A percentile compares a stretch with the other conserved stretches of the same genome.
These are phyloP conservation scores for Misgurnus mizolepis DNA, from an alignment of 2,113 vertebrate species.

Conservation along the genomic window DNA sequence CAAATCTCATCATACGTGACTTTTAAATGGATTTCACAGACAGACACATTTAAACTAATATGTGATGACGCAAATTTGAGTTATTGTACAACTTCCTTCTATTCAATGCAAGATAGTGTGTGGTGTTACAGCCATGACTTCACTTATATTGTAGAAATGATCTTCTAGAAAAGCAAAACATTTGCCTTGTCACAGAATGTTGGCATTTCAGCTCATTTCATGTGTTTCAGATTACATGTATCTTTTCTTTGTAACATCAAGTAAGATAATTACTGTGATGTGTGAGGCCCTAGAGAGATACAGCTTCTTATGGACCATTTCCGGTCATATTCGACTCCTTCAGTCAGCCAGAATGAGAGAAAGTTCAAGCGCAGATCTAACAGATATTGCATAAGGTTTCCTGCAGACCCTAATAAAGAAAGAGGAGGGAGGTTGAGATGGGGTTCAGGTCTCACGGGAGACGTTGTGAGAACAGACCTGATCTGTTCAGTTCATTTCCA, in stretches of 20 bases:
- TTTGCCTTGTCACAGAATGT: neutral
- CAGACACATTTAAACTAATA: no score
- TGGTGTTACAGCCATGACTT: neutral
- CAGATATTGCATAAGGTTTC: conserved; percentile 54
- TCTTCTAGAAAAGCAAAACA: neutral
- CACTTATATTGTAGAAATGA: neutral
- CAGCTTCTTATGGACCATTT: neutral
- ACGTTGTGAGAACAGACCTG: conserved; percentile 54
- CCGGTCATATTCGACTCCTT: neutral
- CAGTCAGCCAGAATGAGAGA: neutral
- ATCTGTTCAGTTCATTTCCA: conserved; percentile 60
- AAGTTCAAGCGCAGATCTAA: conserved; percentile 15
- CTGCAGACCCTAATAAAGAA: conserved; percentile 48
- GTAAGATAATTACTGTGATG: neutral
- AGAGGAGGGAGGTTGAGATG: conserved; percentile 33
- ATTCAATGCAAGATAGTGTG: neutral
- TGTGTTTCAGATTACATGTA: neutral
- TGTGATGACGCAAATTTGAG: neutral
- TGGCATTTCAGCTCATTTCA: neutral
- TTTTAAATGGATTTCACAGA: no score
- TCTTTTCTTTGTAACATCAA: neutral
- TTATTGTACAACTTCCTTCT: neutral
- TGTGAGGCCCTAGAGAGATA: neutral
- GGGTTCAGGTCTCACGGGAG: neutral
- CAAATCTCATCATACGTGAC: no score